phyloP scores from a whole-genome alignment of 2,113 vertebrate genomes.

The Plecturocebus donacophilus region DNA sequence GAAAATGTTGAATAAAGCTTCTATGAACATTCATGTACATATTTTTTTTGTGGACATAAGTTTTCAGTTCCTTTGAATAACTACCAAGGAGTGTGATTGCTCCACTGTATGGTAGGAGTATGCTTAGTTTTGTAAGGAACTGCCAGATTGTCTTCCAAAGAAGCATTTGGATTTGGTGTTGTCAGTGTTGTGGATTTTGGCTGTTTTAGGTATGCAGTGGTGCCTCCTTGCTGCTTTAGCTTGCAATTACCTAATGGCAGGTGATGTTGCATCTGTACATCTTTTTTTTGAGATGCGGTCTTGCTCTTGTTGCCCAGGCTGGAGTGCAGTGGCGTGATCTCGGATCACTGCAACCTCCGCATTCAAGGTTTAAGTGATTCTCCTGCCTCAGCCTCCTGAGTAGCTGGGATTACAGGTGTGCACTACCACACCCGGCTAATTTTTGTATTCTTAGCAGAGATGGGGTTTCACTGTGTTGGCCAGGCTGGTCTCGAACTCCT shows the following conservation, averaged over 20 bases:
- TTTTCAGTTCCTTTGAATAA: background rate
- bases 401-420: too few relatives aligned
- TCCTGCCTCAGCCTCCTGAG: too few relatives aligned
- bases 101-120: accelerated
- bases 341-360: too few relatives aligned
- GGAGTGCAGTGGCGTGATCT: too few relatives aligned
- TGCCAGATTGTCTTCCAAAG: background rate
- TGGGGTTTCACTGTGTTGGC: too few relatives aligned
- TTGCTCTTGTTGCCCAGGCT: too few relatives aligned
- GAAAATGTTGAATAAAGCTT: background rate
- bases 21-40: accelerated
- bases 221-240: accelerated
- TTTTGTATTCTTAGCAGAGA: too few relatives aligned
- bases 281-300: too few relatives aligned
- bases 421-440: too few relatives aligned
- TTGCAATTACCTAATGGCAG: accelerated
- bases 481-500: too few relatives aligned
- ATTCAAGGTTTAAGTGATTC: too few relatives aligned
- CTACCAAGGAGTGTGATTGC: background rate
- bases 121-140: background rate
- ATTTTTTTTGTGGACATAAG: background rate
- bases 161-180: accelerated
- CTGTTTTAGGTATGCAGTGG: accelerated
- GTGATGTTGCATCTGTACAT: accelerated
- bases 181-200: accelerated